These are phyloP conservation scores for Malacoraja senta DNA, from an alignment of 2,797 vertebrate genomes.

Conservation along the genomic window DNA sequence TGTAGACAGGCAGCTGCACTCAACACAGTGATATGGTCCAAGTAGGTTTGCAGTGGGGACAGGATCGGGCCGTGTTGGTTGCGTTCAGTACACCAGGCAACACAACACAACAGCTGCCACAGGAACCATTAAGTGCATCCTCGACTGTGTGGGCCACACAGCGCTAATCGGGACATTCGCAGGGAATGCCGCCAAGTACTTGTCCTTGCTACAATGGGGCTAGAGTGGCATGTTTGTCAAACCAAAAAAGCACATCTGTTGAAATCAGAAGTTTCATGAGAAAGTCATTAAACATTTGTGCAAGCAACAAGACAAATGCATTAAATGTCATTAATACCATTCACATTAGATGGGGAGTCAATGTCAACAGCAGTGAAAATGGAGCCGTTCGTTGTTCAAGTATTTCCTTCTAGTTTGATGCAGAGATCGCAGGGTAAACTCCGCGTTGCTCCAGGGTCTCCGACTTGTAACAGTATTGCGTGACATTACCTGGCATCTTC, in stretches of 20 bases:
- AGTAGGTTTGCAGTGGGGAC: not conserved
- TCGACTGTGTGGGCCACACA: slow-evolving; percentile 55
- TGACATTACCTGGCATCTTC: not conserved
- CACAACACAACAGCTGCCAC: slow-evolving; percentile 40
- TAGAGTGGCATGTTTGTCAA: slow-evolving; percentile 54
- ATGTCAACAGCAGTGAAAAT: slow-evolving; percentile 77
- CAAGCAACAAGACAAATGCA: slow-evolving; percentile 71
- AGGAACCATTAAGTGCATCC: slow-evolving; percentile 58
- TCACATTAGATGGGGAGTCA: slow-evolving; percentile 97
- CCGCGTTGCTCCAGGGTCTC: slow-evolving; percentile 56
- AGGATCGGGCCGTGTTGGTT: not conserved
- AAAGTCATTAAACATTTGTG: slow-evolving; percentile 65
- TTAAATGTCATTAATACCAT: slow-evolving; percentile 57
- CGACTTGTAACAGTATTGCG: slow-evolving; percentile 47
- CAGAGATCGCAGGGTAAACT: slow-evolving; percentile 16
- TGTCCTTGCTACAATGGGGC: slow-evolving; percentile 61
- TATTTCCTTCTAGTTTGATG: slow-evolving; percentile 58
- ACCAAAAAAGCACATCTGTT: slow-evolving; percentile 58
- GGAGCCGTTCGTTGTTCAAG: slow-evolving; percentile 92
- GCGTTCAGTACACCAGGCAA: slow-evolving; percentile 17
- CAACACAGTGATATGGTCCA: slow-evolving; percentile 36
- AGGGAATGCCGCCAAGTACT: slow-evolving; percentile 51
- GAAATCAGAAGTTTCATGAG: slow-evolving; percentile 47
- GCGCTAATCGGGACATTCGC: slow-evolving; percentile 49
- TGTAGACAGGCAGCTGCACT: slow-evolving; percentile 31